Percentiles rank a stretch among this genome's conserved stretches.
These are phyloP conservation scores for Andrena trimmerana DNA, from an alignment of 2,888 invertebrate genomes.

Conservation along the genomic window DNA sequence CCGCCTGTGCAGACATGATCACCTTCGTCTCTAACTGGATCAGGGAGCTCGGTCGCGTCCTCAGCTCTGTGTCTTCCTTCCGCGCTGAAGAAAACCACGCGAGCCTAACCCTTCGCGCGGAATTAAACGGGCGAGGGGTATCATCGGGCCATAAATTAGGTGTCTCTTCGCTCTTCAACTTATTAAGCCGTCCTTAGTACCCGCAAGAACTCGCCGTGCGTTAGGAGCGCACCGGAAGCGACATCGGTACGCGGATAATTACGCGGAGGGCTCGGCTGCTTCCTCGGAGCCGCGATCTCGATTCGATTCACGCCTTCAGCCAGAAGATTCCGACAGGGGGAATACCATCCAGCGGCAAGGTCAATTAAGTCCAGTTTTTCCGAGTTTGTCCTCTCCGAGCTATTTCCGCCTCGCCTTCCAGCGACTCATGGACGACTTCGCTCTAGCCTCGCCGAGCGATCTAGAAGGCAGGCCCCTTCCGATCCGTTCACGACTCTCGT, in stretches of 20 bases:
- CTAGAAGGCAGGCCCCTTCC: background rate
- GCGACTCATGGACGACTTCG: background rate
- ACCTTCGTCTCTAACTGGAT: background rate
- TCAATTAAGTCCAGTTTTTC: slow-evolving; percentile 23
- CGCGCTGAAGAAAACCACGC: background rate
- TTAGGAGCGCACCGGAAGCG: slow-evolving; percentile 16
- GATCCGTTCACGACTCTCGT: background rate
- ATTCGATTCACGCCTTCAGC: slow-evolving; percentile 18
- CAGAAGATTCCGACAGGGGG: background rate
- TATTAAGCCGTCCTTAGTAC: background rate
- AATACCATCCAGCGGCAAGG: slow-evolving; percentile 18
- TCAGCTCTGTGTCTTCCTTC: background rate
- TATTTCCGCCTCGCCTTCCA: slow-evolving; percentile 3
- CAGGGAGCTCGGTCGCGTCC: background rate
- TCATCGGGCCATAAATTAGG: background rate
- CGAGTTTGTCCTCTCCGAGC: background rate
- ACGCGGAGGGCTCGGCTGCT: background rate
- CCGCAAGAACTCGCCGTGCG: background rate
- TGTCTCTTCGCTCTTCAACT: background rate
- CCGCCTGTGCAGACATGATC: slow-evolving; percentile 27
- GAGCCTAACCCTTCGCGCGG: background rate
- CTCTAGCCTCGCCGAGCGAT: background rate
- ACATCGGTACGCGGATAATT: slow-evolving; percentile 28
- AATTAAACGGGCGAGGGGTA: background rate
- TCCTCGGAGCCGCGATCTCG: background rate